Base-by-base conservation (phyloP, 2,113 vertebrate genomes). In the Nesogale talazaci region DNA sequence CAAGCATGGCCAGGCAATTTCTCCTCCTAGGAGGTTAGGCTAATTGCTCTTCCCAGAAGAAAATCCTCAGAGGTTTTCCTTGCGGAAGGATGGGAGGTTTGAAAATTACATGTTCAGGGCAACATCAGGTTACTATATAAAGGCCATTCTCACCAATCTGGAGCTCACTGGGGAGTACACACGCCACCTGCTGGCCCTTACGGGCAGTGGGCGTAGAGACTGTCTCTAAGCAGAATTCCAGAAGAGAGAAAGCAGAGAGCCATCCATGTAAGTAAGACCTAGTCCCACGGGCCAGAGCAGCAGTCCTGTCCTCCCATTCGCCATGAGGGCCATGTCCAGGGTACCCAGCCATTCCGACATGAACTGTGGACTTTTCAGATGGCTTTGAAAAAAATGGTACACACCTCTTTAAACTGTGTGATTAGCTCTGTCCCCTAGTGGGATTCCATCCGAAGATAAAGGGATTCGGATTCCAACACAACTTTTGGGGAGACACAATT, bases 11-110 rank as follows among this genome's bases (percentile, higher is more conserved):
- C 17, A 91, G 93, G 90, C 94, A 93, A 94, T 94, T 94, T 94
- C 92, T 94, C 56, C 93, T 95, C 91, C 95, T 93, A 95, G 95
- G 97, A 95, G 95, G 95, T 93, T 90, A 96, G 74, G 42, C 94
- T 97, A 96, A 97, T 97, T 94, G 95, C 96, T 97, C 94, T 97
- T 97, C 97, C 95, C 95, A 92, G 96, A 97, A 97, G 93, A 95
- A 97, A 96, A 93, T 36, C 88, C 95, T 96, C 93, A 77, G 90
- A 97, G 95, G 95, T 97, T 97, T 97, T 91, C 93, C 95, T 94
- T 90, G 93, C 56, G 95, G 96, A 80, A 36, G 90, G 86, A 91
- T 52, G 87, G 83, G 91, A 94, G 94, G 96, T 95, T 96, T 94
- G 94, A 93, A 96, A 97, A 97, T 95, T 92, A 94, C 1, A 96